phyloP scores from a whole-genome alignment of 1,140 invertebrate genomes.

The Megathymus violae region DNA sequence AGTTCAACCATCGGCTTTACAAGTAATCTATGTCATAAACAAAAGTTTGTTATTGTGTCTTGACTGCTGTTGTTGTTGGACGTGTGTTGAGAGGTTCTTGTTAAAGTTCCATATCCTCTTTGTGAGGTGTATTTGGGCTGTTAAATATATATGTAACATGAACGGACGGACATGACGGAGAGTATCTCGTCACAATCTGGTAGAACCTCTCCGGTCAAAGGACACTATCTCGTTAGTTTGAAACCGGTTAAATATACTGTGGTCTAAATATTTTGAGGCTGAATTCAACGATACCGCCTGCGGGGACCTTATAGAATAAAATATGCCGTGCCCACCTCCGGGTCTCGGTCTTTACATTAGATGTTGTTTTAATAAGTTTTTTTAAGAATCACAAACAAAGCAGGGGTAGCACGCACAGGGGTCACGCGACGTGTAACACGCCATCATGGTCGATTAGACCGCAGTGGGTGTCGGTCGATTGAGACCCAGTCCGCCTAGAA shows the following conservation, averaged over 20 bases:
- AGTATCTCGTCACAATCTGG: too few relatives aligned
- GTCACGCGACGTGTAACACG: constrained; percentile 58
- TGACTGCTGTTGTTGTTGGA: too few relatives aligned
- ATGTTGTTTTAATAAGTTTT: constrained; percentile 61
- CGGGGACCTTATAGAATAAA: constrained; percentile 17
- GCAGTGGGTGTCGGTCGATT: constrained; percentile 48
- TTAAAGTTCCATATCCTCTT: too few relatives aligned
- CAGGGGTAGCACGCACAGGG: constrained; percentile 46
- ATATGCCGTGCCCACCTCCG: constrained; percentile 29
- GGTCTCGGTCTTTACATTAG: constrained; percentile 32
- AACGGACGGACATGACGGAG: too few relatives aligned
- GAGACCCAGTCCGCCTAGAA: constrained; percentile 24
- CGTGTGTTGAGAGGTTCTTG: too few relatives aligned
- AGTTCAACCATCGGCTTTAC: too few relatives aligned
- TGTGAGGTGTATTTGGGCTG: too few relatives aligned
- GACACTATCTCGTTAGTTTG: neutral
- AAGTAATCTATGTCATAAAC: too few relatives aligned
- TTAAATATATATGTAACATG: too few relatives aligned
- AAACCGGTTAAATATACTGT: neutral
- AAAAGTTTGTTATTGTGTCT: too few relatives aligned
- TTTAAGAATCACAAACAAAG: constrained; percentile 71
- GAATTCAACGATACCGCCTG: neutral
- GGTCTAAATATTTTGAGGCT: neutral
- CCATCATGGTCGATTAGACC: constrained; percentile 46
- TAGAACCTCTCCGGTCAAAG: neutral